phyloP scores from a whole-genome alignment of 2,113 vertebrate species.

The Malurus alboscapulatus region DNA sequence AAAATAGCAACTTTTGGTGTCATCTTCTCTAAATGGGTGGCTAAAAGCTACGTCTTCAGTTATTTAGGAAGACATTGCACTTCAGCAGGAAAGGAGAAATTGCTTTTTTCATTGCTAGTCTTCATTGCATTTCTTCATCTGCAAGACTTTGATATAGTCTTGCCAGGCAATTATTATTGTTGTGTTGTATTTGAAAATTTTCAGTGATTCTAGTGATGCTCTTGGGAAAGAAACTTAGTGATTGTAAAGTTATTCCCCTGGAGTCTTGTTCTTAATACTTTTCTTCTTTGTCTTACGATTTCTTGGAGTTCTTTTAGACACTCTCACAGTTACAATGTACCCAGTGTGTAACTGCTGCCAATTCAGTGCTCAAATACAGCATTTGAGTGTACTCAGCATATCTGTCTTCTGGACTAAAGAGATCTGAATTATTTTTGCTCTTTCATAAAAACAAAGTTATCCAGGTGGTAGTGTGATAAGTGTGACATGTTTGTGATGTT shows the following conservation, averaged over 20 bases:
- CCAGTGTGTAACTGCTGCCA: background rate
- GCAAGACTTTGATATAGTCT: background rate
- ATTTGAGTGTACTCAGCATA: background rate
- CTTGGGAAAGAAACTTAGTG: background rate
- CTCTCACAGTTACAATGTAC: background rate
- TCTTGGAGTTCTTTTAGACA: background rate
- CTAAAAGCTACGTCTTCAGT: background rate
- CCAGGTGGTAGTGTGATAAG: background rate
- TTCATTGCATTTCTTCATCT: background rate
- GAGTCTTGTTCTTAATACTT: background rate
- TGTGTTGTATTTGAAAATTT: background rate
- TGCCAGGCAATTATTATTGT: background rate
- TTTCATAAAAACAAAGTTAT: background rate
- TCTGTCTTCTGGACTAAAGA: background rate
- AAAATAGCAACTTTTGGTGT: background rate
- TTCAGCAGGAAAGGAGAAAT: background rate
- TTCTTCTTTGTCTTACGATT: background rate
- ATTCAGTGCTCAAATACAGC: background rate
- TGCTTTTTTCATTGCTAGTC: background rate
- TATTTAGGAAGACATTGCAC: background rate
- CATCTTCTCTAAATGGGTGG: background rate
- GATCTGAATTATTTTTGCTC: background rate
- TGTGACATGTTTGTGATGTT: background rate
- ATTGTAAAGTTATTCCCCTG: background rate
- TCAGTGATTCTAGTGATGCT: background rate